Percentiles rank a stretch among this genome's conserved stretches.
These are phyloP conservation scores for Hemicordylus capensis DNA, from an alignment of 2,113 vertebrate species.

Conservation along the genomic window DNA sequence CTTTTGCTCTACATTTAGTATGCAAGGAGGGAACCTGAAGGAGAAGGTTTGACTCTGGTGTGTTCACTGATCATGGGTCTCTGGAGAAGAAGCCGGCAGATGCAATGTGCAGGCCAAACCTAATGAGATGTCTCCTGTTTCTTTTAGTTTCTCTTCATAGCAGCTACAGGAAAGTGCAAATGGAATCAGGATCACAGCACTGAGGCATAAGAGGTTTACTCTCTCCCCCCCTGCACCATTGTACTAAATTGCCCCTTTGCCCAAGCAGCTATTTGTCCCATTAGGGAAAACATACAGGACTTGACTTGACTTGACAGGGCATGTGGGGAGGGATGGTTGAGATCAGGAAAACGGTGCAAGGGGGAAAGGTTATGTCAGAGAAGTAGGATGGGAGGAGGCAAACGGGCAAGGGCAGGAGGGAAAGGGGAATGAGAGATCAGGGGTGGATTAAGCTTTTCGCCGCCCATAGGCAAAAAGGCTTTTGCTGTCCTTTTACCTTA, in stretches of 20 bases:
- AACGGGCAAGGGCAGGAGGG: too few species aligned
- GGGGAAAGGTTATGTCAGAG: too few species aligned
- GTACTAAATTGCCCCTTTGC: background rate
- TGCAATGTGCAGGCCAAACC: background rate
- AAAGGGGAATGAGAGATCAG: too few species aligned
- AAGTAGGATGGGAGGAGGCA: too few species aligned
- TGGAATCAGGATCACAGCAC: background rate
- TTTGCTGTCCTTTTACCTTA: too few species aligned
- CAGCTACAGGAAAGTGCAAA: background rate
- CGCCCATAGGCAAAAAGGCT: too few species aligned
- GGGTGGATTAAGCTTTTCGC: too few species aligned
- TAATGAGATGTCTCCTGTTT: background rate
- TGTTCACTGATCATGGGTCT: background rate
- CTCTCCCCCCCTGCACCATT: background rate
- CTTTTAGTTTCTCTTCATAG: background rate
- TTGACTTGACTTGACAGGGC: too few species aligned
- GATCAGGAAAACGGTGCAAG: background rate
- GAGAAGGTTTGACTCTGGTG: too few species aligned
- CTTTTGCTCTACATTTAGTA: background rate
- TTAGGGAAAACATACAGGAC: too few species aligned
- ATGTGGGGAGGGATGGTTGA: background rate
- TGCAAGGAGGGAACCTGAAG: background rate
- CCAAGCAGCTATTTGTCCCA: too few species aligned
- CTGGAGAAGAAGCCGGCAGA: background rate
- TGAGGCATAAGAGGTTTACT: background rate